These are phyloP conservation scores for Tribolium castaneum DNA, from an alignment of 1,140 invertebrate species.

Conservation along the genomic window DNA sequence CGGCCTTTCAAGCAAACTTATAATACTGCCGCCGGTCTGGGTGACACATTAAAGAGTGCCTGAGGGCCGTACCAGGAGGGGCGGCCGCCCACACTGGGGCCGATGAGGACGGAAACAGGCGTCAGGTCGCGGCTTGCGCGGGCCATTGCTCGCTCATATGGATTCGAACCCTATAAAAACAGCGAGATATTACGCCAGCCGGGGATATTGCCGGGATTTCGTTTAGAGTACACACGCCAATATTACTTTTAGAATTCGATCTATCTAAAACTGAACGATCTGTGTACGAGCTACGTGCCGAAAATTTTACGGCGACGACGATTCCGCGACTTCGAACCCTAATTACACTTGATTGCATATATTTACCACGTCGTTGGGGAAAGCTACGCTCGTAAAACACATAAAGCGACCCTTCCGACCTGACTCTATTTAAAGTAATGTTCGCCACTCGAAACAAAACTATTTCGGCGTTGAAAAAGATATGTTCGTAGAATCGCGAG, in stretches of 20 bases:
- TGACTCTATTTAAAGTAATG: conserved; percentile 32
- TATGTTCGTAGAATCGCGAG: background rate
- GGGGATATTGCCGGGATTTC: conserved; percentile 45
- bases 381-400: background rate
- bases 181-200: conserved; percentile 43
- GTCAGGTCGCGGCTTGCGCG: conserved; percentile 32
- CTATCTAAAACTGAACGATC: conserved; percentile 38
- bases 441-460: conserved; percentile 26
- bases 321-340: conserved; percentile 2
- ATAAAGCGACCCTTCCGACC: conserved; percentile 8
- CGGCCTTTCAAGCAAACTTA: conserved; percentile 4
- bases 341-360: conserved; percentile 33
- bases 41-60: conserved; percentile 19
- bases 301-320: conserved; percentile 30
- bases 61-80: conserved; percentile 9
- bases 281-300: conserved; percentile 36
- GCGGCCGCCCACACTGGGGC: background rate
- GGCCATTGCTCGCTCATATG: conserved; percentile 39
- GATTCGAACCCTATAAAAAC: conserved; percentile 45
- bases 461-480: background rate
- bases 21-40: conserved; percentile 2
- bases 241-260: conserved; percentile 45
- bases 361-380: conserved; percentile 13
- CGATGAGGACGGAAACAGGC: conserved; percentile 13
- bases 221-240: conserved; percentile 45